Conservation (phyloP, 1,140 invertebrate genomes). For the Thereuonema tuberculata region DNA sequence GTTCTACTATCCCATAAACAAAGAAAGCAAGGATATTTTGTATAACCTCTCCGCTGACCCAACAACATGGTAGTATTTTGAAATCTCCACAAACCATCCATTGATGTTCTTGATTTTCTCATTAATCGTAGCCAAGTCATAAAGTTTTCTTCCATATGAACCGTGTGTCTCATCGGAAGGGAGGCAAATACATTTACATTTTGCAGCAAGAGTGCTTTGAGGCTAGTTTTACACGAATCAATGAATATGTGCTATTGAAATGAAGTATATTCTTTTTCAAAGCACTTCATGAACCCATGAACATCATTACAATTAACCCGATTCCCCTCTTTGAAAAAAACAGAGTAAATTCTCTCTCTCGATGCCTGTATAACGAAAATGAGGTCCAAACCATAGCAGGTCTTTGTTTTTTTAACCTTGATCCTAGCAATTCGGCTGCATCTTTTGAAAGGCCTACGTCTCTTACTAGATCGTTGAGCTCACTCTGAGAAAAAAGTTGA, state of each 20-base stretch:
- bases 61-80: too few relatives aligned
- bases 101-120: too few relatives aligned
- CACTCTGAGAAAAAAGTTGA: slow-evolving; percentile 11
- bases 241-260: neutral
- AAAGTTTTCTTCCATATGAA: slow-evolving; percentile 14
- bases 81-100: too few relatives aligned
- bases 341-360: slow-evolving; percentile 14
- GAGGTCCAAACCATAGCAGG: slow-evolving; percentile 8
- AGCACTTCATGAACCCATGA: slow-evolving; percentile 14
- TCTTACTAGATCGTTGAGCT: slow-evolving; percentile 6
- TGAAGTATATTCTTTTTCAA: slow-evolving; percentile 15
- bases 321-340: slow-evolving; percentile 13
- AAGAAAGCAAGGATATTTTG: too few relatives aligned
- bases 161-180: slow-evolving; percentile 11
- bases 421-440: slow-evolving; percentile 3
- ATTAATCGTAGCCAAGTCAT: slow-evolving; percentile 11
- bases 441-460: slow-evolving; percentile 2
- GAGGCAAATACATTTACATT: slow-evolving; percentile 1
- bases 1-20: too few relatives aligned
- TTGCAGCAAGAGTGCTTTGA: slow-evolving; percentile 7
- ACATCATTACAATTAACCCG: slow-evolving; percentile 13
- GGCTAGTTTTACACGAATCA: neutral
- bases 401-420: slow-evolving; percentile 3
- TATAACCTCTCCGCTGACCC: too few relatives aligned
- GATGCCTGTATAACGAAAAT: slow-evolving; percentile 15